phyloP scores from a whole-genome alignment of 2,888 invertebrate species.

The Xylota sylvarum region DNA sequence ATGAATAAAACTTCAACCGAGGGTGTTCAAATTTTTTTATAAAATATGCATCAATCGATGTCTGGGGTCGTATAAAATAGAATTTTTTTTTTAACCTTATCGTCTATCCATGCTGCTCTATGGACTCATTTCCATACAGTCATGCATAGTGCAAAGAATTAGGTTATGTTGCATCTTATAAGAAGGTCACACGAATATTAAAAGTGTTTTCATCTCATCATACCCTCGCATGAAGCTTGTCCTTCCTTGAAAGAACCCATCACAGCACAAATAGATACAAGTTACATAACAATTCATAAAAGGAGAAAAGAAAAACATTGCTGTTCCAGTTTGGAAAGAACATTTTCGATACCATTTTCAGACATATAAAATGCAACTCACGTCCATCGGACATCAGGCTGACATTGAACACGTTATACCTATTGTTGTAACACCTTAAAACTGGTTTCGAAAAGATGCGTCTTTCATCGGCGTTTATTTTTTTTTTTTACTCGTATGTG shows the following conservation, averaged over 20 bases:
- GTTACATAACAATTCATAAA: slow-evolving; percentile 13
- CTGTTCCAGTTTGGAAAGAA: slow-evolving; percentile 42
- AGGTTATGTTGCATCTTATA: neutral
- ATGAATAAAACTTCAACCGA: too few species aligned
- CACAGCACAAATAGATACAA: neutral
- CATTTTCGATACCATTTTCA: slow-evolving; percentile 46
- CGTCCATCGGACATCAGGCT: slow-evolving; percentile 63
- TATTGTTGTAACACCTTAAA: slow-evolving; percentile 68
- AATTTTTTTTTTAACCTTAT: neutral
- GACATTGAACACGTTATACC: slow-evolving; percentile 70
- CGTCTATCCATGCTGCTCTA: neutral
- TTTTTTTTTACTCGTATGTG: too few species aligned
- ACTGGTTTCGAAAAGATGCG: slow-evolving; percentile 59
- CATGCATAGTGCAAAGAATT: neutral
- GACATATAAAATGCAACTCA: slow-evolving; percentile 55
- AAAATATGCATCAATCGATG: neutral
- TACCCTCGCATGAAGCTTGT: neutral
- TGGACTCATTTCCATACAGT: neutral
- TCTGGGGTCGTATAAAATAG: neutral
- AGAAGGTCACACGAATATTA: neutral
- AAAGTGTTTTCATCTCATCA: neutral
- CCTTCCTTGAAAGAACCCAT: neutral
- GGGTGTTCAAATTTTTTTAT: too few species aligned
- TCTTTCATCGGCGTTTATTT: slow-evolving; percentile 36
- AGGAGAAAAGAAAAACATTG: slow-evolving; percentile 7